phyloP scores from a whole-genome alignment of 2,797 vertebrate genomes.

The Argentina silus region DNA sequence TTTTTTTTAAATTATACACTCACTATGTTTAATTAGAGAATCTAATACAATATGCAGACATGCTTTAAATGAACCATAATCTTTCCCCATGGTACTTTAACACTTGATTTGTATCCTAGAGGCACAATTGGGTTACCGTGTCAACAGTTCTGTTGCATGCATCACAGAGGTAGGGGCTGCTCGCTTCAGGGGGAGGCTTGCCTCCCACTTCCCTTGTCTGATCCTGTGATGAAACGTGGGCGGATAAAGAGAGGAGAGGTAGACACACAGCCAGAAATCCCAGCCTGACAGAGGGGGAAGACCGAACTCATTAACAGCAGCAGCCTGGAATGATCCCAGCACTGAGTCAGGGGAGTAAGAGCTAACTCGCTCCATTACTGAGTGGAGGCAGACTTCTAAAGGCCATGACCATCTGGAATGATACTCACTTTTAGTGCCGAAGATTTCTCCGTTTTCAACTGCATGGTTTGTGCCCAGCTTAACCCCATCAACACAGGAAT shows the following conservation, averaged over 20 bases:
- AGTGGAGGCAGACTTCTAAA: slow-evolving; percentile 68
- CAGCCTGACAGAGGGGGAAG: slow-evolving; percentile 66
- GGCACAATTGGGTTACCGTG: slow-evolving; percentile 53
- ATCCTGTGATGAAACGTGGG: slow-evolving; percentile 60
- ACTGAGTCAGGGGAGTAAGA: slow-evolving; percentile 68
- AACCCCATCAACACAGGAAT: neutral
- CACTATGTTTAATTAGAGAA: slow-evolving; percentile 4
- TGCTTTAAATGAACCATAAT: slow-evolving; percentile 23
- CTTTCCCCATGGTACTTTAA: slow-evolving; percentile 20
- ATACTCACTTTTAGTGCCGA: slow-evolving; percentile 30
- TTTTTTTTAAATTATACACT: neutral
- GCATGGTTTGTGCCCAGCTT: neutral
- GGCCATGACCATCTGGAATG: slow-evolving; percentile 71
- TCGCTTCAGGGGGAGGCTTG: slow-evolving; percentile 47
- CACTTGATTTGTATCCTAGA: slow-evolving; percentile 42
- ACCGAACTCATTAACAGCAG: slow-evolving; percentile 76
- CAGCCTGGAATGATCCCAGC: slow-evolving; percentile 69
- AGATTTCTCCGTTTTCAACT: slow-evolving; percentile 23
- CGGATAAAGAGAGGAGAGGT: slow-evolving; percentile 55
- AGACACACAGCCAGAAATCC: slow-evolving; percentile 53
- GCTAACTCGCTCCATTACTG: slow-evolving; percentile 67
- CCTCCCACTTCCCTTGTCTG: slow-evolving; percentile 52
- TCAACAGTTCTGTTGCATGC: slow-evolving; percentile 41
- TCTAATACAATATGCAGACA: slow-evolving; percentile 21
- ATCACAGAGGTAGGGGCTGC: slow-evolving; percentile 32